Percentiles rank a stretch among this genome's conserved stretches.
phyloP scores from a whole-genome alignment of 1,140 invertebrate species.

The roundworm (Caenorhabditis elegans) region DNA sequence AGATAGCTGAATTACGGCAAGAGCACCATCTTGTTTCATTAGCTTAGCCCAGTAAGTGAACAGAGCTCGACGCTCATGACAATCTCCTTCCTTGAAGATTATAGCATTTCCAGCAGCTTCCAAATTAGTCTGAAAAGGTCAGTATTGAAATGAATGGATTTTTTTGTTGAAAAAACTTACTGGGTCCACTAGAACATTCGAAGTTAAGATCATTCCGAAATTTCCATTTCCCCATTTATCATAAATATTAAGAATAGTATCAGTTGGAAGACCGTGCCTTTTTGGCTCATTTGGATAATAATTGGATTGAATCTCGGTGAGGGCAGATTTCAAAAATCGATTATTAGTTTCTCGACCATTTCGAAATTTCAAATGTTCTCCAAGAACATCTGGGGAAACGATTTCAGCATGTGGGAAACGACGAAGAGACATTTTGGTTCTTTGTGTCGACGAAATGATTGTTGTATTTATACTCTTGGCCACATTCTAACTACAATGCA shows the following conservation, averaged over 20 bases:
- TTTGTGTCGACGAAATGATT: neutral
- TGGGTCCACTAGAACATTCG: slow-evolving; percentile 49
- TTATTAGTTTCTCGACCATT: slow-evolving; percentile 34
- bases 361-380: neutral
- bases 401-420: neutral
- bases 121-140: slow-evolving; percentile 38
- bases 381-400: neutral
- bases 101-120: slow-evolving; percentile 32
- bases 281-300: slow-evolving; percentile 33
- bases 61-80: neutral
- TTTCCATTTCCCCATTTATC: slow-evolving; percentile 54
- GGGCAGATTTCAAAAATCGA: slow-evolving; percentile 49
- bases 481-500: no score
- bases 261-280: slow-evolving; percentile 46
- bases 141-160: neutral
- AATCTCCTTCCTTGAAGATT: neutral
- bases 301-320: slow-evolving; percentile 39
- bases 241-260: slow-evolving; percentile 50
- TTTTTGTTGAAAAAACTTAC: neutral
- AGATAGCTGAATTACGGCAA: slow-evolving; percentile 43
- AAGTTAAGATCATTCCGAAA: slow-evolving; percentile 52
- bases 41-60: slow-evolving; percentile 12
- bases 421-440: neutral
- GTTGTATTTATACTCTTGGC: no score
- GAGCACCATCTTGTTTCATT: slow-evolving; percentile 37